These are phyloP conservation scores for Phortica variegata DNA, from an alignment of 1,140 invertebrate species.

Conservation along the genomic window DNA sequence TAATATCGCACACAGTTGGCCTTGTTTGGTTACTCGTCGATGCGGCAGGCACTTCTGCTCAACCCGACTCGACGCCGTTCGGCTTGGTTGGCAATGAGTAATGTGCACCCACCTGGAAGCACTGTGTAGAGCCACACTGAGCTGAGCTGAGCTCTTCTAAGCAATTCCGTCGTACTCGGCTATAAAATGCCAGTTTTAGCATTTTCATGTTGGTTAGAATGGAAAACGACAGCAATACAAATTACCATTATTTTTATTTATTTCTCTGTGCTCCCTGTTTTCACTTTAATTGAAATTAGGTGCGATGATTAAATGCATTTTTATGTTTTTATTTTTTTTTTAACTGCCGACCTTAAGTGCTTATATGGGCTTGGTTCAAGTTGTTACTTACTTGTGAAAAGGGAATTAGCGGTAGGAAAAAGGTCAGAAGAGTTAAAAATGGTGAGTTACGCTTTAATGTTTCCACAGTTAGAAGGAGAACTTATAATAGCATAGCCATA, in stretches of 20 bases:
- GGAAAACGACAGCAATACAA: constrained; percentile 28
- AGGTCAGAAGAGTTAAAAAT: too few species aligned
- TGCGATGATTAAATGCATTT: constrained; percentile 46
- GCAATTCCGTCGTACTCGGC: too few species aligned
- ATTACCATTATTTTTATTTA: constrained; percentile 32
- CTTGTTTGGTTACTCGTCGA: neutral
- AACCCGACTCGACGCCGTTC: neutral
- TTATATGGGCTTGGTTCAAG: too few species aligned
- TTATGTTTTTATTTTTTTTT: neutral
- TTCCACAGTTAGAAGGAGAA: too few species aligned
- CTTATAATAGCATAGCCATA: too few species aligned
- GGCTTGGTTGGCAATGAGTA: constrained; percentile 37
- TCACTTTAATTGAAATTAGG: constrained; percentile 47
- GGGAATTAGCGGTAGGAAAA: too few species aligned
- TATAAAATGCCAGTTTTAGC: too few species aligned
- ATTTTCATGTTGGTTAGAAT: too few species aligned
- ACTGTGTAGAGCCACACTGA: constrained; percentile 1
- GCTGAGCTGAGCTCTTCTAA: too few species aligned
- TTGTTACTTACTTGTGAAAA: too few species aligned
- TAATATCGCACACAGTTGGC: constrained; percentile 29
- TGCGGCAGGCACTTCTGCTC: neutral
- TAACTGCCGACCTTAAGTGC: too few species aligned
- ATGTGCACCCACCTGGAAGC: constrained; percentile 48
- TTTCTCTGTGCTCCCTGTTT: constrained; percentile 13
- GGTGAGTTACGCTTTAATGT: too few species aligned